Evolutionary conservation across 35 echinoderm and acorn worm species (phyloP), one percentile per base, ranked within the genome.

Genomic region (Apostichopus californicus): DNA sequence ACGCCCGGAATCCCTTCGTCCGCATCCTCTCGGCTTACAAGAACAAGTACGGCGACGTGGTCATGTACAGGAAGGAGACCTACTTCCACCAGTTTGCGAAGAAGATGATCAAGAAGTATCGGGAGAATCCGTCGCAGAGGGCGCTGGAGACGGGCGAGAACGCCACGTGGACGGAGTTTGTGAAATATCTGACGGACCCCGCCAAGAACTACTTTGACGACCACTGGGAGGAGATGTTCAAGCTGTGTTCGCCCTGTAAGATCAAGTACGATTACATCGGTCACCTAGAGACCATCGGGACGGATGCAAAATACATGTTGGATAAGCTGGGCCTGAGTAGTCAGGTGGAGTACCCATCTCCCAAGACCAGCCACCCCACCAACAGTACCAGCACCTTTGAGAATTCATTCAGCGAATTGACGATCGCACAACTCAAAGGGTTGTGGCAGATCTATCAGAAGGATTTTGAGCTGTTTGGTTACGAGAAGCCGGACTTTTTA

Each of bases 211-310:
- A 78, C 9, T 99, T 99, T 86, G 95, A 99, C 84, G 95, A 96
- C 57, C 97, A 99, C 81, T 99, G 97, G 97, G 90, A 96, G 75
- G 95, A 96, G 64, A 96, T 95, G 46, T 99, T 93, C 52, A 93
- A 94, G 71, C 75, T 93, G 13, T 99, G 97, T 79, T 90, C 93
- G 5, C 95, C 95, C 0, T 99, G 97, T 86, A 99, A 99, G 65
- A 82, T 96, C 15, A 91, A 92, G 5, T 99, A 96, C 65, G 93
- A 99, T 75, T 93, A 95, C 70, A 46, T 99, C 34, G 97, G 97
- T 0, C 91, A 96, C 66, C 73, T 99, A 12, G 97, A 99, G 81
- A 99, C 95, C 6, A 94, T 99, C 5, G 14, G 17, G 8, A 81
- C 92, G 15, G 97, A 96, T 77, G 97, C 97, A 4, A 46, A 79